Conservation (phyloP, 2,888 invertebrate genomes). For the Ochlodes sylvanus region DNA sequence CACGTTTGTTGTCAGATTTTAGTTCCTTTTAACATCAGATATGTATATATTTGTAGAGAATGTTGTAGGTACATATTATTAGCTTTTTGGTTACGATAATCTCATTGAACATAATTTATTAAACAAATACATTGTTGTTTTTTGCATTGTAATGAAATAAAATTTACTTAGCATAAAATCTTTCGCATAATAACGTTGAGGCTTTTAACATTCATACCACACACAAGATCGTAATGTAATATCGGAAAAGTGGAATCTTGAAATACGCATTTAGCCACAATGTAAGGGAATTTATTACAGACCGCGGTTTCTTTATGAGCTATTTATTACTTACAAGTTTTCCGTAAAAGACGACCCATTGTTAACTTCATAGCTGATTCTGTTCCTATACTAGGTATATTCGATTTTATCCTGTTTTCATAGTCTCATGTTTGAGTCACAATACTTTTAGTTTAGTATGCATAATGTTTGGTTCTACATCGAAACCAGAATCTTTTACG, state of each 20-base stretch:
- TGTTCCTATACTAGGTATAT: neutral
- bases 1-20: too few species aligned
- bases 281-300: slow-evolving; percentile 25
- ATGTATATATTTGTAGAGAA: too few species aligned
- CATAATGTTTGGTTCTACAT: too few species aligned
- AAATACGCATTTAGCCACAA: slow-evolving; percentile 25
- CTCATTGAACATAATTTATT: too few species aligned
- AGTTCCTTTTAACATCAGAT: too few species aligned
- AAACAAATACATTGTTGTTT: neutral
- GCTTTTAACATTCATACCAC: slow-evolving; percentile 18
- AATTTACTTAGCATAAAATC: neutral
- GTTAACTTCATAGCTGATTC: neutral
- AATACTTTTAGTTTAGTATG: neutral
- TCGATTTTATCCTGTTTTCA: neutral
- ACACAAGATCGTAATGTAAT: slow-evolving; percentile 19
- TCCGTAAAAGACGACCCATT: slow-evolving; percentile 3
- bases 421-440: too few species aligned
- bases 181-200: neutral
- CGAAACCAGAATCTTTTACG: too few species aligned
- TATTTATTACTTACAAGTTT: slow-evolving; percentile 31
- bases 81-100: too few species aligned
- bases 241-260: slow-evolving; percentile 26
- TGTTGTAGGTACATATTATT: too few species aligned
- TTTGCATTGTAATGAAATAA: neutral
- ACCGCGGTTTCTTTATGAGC: slow-evolving; percentile 19